Percentiles rank a stretch among this genome's conserved stretches.
Conservation (phyloP, 1,140 invertebrate species). For the Gyrodactylus bullatarudis region DNA sequence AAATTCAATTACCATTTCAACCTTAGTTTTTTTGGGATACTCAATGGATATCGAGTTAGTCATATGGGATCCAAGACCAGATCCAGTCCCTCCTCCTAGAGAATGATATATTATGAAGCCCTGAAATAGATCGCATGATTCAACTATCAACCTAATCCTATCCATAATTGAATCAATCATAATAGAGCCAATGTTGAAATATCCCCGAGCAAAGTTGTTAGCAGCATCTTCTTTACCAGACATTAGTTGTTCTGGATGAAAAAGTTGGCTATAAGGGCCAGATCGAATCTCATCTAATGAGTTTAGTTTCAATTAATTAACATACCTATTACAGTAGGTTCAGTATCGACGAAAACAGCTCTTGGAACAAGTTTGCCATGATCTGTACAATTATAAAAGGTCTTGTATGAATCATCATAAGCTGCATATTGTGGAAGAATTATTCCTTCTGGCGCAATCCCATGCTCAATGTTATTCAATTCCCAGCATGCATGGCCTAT, state of each 20-base stretch:
- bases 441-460: constrained; percentile 25
- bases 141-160: constrained; percentile 10
- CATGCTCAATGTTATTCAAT: constrained; percentile 8
- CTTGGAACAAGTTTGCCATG: constrained; percentile 1
- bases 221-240: constrained; percentile 11
- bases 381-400: constrained; percentile 7
- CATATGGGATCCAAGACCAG: not conserved
- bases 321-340: constrained; percentile 1
- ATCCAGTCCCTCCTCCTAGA: not conserved
- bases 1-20: not conserved
- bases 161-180: constrained; percentile 21
- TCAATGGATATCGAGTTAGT: not conserved
- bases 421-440: constrained; percentile 27
- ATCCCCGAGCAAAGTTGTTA: constrained; percentile 26
- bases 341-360: not conserved
- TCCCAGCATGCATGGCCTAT: constrained; percentile 9
- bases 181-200: constrained; percentile 8
- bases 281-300: constrained; percentile 27
- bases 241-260: constrained; percentile 26
- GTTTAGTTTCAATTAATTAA: not conserved
- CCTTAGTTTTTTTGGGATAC: not conserved
- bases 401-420: constrained; percentile 1
- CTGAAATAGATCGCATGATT: not conserved
- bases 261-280: constrained; percentile 26
- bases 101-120: constrained; percentile 1